Conservation (phyloP, 2,888 invertebrate genomes). For the Megastigmus dorsalis region DNA sequence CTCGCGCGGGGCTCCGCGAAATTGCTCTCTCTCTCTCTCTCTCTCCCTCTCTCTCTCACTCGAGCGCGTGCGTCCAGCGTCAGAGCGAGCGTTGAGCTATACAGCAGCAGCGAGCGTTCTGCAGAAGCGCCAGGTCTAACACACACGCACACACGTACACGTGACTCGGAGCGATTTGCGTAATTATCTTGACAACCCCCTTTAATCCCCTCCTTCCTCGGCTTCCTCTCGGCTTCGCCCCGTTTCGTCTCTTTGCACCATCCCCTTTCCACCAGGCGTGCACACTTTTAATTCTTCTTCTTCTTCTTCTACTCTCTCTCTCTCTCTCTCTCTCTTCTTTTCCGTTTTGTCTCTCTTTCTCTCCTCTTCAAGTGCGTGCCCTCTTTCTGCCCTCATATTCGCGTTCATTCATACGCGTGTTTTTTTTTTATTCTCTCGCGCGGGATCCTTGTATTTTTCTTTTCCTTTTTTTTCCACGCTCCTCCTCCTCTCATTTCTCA, state of each 20-base stretch:
- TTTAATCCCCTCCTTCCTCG: conserved; percentile 21
- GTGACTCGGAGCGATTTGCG: conserved; percentile 47
- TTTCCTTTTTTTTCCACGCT: background rate
- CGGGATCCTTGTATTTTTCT: background rate
- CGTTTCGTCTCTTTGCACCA: conserved; percentile 49
- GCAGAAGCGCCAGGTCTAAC: conserved; percentile 33
- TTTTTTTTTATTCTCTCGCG: too few species aligned
- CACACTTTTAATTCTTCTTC: conserved; percentile 21
- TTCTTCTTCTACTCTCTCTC: conserved; percentile 15
- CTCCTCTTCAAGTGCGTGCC: background rate
- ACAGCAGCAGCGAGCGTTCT: background rate
- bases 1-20: conserved; percentile 22
- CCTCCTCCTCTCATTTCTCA: background rate
- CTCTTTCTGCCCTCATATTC: conserved; percentile 38
- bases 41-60: background rate
- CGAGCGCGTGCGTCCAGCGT: background rate
- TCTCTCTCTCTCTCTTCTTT: background rate
- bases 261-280: background rate
- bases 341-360: background rate
- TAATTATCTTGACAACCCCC: conserved; percentile 45
- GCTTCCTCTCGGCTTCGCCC: background rate
- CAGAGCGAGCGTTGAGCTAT: background rate
- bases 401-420: conserved; percentile 15
- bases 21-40: too few species aligned
- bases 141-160: too few species aligned